Evolutionary conservation across 2,113 vertebrate genomes (phyloP), one percentile per base, ranked within the genome.

Genomic region (Pongo pygmaeus): DNA sequence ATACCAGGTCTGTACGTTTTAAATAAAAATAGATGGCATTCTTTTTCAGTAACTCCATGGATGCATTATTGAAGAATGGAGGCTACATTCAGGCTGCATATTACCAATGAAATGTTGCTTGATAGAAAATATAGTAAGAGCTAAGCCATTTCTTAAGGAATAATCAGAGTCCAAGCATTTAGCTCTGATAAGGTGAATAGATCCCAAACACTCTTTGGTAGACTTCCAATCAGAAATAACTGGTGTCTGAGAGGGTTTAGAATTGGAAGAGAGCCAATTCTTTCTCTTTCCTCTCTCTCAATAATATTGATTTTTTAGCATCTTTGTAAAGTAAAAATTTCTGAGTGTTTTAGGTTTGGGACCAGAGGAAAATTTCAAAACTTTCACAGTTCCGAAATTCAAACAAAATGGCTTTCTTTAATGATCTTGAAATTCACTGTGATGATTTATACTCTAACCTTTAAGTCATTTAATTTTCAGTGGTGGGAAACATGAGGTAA

Each of bases 381-480:
- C 18, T 52, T 78, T 93, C 43, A 88, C 43, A 74, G 38, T 92
- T 94, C 75, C 88, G 52, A 97, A 91, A 88, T 96, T 80, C 91
- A 23, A 84, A 79, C 2, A 95, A 96, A 83, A 93, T 67, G 81
- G 11, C 55, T 95, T 94, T 92, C 55, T 88, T 93, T 93, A 97
- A 84, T 40, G 64, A 91, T 93, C 64, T 79, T 96, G 52, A 96
- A 94, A 95, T 78, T 85, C 70, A 38, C 69, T 92, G 77, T 70
- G n/a, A 96, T 97, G 55, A 96, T 95, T 97, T 96, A 94, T 84
- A 84, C 61, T 30, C 70, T 94, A 77, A 61, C 38, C 30, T 81
- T 94, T 91, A 94, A 95, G 69, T 85, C 55, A 83, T 91, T 95
- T 94, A 77, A 95, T 95, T 97, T 95, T 84, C 89, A 88, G 52